Evolutionary conservation across 1,140 invertebrate species (phyloP), one percentile per base, ranked within the genome.

Genomic region (Papilio helenus): DNA sequence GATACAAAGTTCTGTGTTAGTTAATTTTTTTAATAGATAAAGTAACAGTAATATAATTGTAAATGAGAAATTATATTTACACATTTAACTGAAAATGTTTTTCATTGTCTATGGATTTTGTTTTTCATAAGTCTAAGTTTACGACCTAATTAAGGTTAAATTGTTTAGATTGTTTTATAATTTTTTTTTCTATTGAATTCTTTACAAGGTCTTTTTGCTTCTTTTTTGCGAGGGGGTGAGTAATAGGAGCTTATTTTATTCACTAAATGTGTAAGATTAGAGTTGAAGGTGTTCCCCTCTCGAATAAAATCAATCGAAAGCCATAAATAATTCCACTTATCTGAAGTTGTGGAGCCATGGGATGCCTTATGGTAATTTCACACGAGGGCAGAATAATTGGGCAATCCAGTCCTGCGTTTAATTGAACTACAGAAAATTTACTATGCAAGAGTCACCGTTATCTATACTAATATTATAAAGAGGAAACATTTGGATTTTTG

Each of bases 321-420:
- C 72, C 72, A 44, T 73, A 73, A 44, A 73, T 73, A 73, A 73
- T 49, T 49, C 72, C 20, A 73, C 72, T 73, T 73, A 73, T 73
- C 72, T 73, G 18, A 44, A 46, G 20, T 73, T 73, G 39, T 49
- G n/a, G n/a, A 73, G n/a, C 72, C 42, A 49, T 73, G n/a, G 20
- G 44, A 49, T 51, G 72, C n/a, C 14, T 20, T 44, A 10, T 49
- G 9, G 1, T 20, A 46, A 8, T 42, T 44, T 44, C 23, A 55
- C 51, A 55, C 3, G 18, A 55, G 51, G 51, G n/a, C 7, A 55
- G 51, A 8, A 9, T 2, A n/a, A 2, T 9, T 7, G 18, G 8
- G 18, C 7, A 55, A 7, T 9, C 4, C 18, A 20, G 51, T 55
- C 20, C n/a, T 55, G 7, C 18, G 5, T 39, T 39, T 39, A 8